phyloP scores from a whole-genome alignment of 64 coral and sea anemone genomes.

The Astreopora myriophthalma region DNA sequence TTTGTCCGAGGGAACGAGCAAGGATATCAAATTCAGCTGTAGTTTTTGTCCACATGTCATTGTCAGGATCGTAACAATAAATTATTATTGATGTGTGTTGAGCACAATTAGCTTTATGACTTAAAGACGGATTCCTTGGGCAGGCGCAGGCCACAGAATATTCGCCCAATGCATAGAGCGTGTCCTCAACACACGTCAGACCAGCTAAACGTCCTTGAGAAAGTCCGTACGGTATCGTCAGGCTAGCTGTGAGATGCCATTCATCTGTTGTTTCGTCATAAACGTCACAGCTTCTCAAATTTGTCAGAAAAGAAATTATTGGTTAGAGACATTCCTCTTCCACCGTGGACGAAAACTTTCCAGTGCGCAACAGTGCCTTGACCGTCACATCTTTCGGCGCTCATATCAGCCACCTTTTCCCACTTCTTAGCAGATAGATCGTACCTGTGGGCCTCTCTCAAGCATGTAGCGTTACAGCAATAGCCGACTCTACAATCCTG shows the following conservation, averaged over 20 bases:
- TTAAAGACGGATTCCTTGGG: too few relatives aligned
- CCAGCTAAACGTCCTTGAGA: too few relatives aligned
- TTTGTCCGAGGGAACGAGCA: too few relatives aligned
- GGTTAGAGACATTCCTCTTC: background rate
- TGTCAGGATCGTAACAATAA: background rate
- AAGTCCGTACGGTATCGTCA: background rate
- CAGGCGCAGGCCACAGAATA: too few relatives aligned
- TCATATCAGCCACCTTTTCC: background rate
- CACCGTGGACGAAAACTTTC: slow-evolving; percentile 8
- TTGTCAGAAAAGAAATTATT: too few relatives aligned
- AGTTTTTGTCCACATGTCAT: background rate
- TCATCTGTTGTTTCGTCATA: background rate
- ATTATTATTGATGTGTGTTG: slow-evolving; percentile 10
- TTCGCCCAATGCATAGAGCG: too few relatives aligned
- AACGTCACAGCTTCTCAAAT: too few relatives aligned
- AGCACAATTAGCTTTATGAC: too few relatives aligned
- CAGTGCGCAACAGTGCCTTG: background rate
- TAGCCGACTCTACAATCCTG: too few relatives aligned
- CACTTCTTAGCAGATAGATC: background rate
- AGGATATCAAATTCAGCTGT: too few relatives aligned
- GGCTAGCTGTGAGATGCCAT: background rate
- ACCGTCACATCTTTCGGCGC: background rate
- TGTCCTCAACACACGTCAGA: background rate
- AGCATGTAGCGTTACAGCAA: too few relatives aligned
- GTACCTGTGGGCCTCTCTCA: background rate